Evolutionary conservation across 2,797 vertebrate genomes (phyloP), one percentile per base, ranked within the genome.

Genomic region (Acanthiza pusilla): DNA sequence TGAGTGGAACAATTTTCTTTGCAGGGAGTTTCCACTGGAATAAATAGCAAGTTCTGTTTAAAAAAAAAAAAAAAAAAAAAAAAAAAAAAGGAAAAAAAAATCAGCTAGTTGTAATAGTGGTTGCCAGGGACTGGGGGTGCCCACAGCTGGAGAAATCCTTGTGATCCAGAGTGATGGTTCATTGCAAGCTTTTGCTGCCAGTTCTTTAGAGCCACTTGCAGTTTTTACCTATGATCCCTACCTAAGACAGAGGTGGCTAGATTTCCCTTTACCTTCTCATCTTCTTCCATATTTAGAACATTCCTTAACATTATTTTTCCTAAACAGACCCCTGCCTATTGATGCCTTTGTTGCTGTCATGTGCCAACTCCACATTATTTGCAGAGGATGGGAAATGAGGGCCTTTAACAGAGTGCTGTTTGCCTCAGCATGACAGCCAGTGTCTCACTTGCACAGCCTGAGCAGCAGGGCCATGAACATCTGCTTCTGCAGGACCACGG

Each of bases 21-120:
- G 38, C 68, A 58, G 82, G 87, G 87, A 92, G 70, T 96, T 96
- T 93, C 93, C 94, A 85, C 87, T 91, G 85, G 75, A 93, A 88
- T 89, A 93, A 94, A 88, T 68, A 88, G 68, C 50, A 58, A 91
- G 38, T 63, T 83, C 57, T 80, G 82, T 51, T 76, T 0, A 29
- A 76, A 78, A 86, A 62, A 58, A 18, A 18, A 15, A 25, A 29
- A 30, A 51, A 36, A 36, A 36, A 36, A 36, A 36, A 36, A 36
- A 29, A 76, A 78, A 86, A 62, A 58, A 18, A 18, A 15, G 20
- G 26, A 30, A 51, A 36, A 36, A 36, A 36, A 36, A 36, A 36
- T 8, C 27, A n/a, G 10, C 42, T 63, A 38, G 50, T 42, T 77
- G 57, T 55, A 63, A 26, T 66, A 40, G 32, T 73, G 60, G 17